Evolutionary conservation across 2,888 invertebrate species (phyloP).

Genomic region (Agrochola macilenta): DNA sequence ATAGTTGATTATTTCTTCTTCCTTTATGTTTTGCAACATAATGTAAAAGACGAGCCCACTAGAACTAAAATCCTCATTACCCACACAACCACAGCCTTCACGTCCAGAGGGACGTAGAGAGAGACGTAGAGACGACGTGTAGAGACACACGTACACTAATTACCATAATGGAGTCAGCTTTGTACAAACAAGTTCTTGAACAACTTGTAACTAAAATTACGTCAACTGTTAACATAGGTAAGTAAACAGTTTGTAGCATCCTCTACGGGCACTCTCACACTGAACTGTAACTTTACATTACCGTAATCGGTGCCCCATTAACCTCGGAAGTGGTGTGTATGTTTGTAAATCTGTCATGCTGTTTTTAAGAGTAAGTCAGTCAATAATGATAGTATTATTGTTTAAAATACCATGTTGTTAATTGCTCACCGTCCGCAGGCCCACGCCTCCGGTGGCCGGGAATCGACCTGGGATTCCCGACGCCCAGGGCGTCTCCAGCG

Average conservation of each 20-base stretch:
- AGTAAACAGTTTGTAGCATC: conserved; percentile 29
- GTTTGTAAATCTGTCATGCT: not conserved
- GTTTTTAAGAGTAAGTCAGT: not conserved
- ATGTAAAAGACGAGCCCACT: no score
- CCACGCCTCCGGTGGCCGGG: no score
- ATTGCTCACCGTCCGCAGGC: no score
- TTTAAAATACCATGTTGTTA: no score
- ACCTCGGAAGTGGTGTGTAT: not conserved
- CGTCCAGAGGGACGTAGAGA: no score
- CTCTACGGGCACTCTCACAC: conserved; percentile 28
- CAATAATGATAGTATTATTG: no score
- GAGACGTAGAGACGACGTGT: no score
- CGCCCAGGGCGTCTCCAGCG: no score
- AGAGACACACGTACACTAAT: conserved; percentile 56
- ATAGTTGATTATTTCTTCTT: no score
- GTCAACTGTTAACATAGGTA: conserved; percentile 33
- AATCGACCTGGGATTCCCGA: no score
- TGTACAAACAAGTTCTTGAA: conserved; percentile 69
- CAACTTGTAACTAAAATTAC: conserved; percentile 65
- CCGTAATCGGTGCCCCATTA: conserved; percentile 1
- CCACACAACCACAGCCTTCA: not conserved
- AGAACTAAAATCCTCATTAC: no score
- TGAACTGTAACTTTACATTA: conserved; percentile 15
- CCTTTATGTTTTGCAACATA: no score
- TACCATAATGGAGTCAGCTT: conserved; percentile 65